A percentile compares a stretch with the other conserved stretches of the same genome.
phyloP scores from a whole-genome alignment of 2,797 vertebrate species.

The Xiphorhynchus erythropygius region DNA sequence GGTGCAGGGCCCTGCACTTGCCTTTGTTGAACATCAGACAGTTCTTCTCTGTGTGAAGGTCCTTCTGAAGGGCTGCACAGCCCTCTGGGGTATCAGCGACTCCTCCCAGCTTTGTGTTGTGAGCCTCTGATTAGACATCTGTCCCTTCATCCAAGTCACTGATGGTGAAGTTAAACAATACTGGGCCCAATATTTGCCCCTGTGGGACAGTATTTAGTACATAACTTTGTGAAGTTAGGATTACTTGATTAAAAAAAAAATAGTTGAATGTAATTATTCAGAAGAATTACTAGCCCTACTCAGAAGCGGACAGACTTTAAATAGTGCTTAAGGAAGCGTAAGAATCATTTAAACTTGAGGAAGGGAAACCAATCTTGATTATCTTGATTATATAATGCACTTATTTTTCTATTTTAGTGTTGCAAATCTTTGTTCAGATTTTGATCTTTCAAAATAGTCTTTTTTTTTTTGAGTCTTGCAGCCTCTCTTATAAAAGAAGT shows the following conservation, averaged over 20 bases:
- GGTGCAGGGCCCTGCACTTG: background rate
- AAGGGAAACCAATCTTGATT: background rate
- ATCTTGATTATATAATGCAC: background rate
- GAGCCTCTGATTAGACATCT: background rate
- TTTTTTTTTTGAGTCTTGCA: background rate
- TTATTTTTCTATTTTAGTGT: background rate
- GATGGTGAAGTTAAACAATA: background rate
- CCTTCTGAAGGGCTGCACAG: background rate
- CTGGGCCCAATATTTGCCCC: background rate
- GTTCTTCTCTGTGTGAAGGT: background rate
- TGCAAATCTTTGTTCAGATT: background rate
- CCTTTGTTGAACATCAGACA: background rate
- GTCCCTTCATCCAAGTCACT: background rate
- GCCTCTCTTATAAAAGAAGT: background rate
- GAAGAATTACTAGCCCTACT: background rate
- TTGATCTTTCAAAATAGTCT: background rate
- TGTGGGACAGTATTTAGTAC: background rate
- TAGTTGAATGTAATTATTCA: background rate
- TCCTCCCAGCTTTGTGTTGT: background rate
- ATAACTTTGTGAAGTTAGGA: background rate
- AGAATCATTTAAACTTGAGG: background rate
- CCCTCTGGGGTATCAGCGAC: accelerated
- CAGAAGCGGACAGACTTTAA: background rate
- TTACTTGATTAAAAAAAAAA: background rate
- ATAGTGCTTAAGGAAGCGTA: background rate